phyloP scores from a whole-genome alignment of 2,113 vertebrate species.

The Suncus etruscus region DNA sequence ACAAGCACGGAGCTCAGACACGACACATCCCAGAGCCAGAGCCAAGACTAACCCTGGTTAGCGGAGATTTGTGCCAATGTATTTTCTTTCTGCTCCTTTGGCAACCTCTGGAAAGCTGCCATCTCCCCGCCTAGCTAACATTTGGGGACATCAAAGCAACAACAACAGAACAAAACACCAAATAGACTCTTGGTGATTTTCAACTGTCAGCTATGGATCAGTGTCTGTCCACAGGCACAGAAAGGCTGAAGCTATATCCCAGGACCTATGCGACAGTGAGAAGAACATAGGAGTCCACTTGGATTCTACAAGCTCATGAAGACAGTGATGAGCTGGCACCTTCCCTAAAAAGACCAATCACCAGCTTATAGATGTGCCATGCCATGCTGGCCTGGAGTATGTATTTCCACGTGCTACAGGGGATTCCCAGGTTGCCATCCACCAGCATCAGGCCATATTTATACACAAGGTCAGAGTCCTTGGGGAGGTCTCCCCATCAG shows the following conservation, averaged over 20 bases:
- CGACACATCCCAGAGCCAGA: background rate
- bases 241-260: background rate
- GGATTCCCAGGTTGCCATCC: background rate
- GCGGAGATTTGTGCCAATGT: background rate
- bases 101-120: background rate
- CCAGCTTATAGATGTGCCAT: background rate
- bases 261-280: background rate
- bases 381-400: background rate
- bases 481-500: background rate
- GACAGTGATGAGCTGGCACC: background rate
- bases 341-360: background rate
- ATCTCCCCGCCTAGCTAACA: background rate
- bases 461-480: background rate
- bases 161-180: no score
- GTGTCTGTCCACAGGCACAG: background rate
- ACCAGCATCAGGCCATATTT: background rate
- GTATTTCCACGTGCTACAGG: background rate
- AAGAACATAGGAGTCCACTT: background rate
- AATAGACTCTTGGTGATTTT: no score
- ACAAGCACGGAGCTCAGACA: fast-evolving
- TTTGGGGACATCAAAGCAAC: background rate
- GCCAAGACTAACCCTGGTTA: background rate
- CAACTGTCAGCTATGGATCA: no score
- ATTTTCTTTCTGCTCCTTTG: background rate
- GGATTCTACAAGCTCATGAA: background rate